These are phyloP conservation scores for Calosoma granatense DNA, from an alignment of 1,140 invertebrate species.

Conservation along the genomic window DNA sequence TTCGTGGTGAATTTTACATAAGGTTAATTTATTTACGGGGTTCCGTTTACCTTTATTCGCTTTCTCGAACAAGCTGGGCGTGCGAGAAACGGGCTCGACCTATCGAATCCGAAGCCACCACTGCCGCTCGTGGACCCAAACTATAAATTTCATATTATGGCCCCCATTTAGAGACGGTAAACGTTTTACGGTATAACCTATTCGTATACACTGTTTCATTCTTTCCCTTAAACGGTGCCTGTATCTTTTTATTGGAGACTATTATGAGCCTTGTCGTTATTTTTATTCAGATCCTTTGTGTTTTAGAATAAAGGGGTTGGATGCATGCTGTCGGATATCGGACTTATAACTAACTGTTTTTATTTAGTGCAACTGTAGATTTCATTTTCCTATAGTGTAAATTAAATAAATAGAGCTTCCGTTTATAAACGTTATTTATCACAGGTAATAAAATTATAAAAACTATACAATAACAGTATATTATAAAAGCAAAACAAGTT, in stretches of 20 bases:
- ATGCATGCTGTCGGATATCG: too few relatives aligned
- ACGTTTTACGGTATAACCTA: neutral
- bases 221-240: constrained; percentile 8
- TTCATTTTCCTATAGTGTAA: too few relatives aligned
- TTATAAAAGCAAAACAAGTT: too few relatives aligned
- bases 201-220: constrained; percentile 8
- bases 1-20: neutral
- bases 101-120: neutral
- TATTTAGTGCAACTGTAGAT: too few relatives aligned
- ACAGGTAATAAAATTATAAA: too few relatives aligned
- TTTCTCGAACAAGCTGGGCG: neutral
- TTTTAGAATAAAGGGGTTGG: neutral
- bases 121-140: neutral
- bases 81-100: neutral
- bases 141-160: constrained; percentile 9
- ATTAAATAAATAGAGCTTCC: too few relatives aligned
- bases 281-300: constrained; percentile 4
- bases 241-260: constrained; percentile 6
- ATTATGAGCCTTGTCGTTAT: neutral
- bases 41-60: neutral
- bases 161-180: constrained; percentile 7
- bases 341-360: too few relatives aligned
- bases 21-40: constrained; percentile 5
- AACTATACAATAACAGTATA: too few relatives aligned
- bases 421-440: too few relatives aligned